Evolutionary conservation across 2,888 invertebrate species (phyloP).

Genomic region (Cryptocephalus primarius): DNA sequence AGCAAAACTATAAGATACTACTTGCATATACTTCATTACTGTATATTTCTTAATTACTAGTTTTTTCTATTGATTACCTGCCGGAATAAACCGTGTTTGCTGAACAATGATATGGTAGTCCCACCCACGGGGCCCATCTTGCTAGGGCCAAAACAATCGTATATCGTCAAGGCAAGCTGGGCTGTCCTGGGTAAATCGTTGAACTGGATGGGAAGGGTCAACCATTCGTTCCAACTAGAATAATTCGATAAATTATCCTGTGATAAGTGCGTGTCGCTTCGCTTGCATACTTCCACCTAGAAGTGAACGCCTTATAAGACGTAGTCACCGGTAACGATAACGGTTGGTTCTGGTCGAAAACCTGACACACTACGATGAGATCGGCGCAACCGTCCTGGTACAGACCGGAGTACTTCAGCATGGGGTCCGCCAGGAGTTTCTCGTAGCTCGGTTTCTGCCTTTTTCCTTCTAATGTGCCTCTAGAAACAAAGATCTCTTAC

Average conservation of each 20-base stretch:
- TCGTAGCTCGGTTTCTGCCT: constrained; percentile 79
- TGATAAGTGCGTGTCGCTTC: background rate
- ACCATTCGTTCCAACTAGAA: constrained; percentile 95
- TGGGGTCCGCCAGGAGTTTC: constrained; percentile 74
- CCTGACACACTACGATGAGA: constrained; percentile 77
- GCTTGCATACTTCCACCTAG: constrained; percentile 71
- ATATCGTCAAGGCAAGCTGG: constrained; percentile 76
- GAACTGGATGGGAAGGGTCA: constrained; percentile 79
- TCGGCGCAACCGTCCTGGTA: constrained; percentile 80
- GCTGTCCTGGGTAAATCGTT: constrained; percentile 85
- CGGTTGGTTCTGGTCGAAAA: constrained; percentile 69
- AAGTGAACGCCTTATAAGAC: constrained; percentile 84
- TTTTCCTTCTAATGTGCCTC: constrained; percentile 89
- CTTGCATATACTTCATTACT: too few species aligned
- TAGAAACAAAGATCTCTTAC: constrained; percentile 31
- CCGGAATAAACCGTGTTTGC: constrained; percentile 85
- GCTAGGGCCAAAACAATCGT: constrained; percentile 83
- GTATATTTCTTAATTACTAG: too few species aligned
- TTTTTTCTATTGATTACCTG: constrained; percentile 42
- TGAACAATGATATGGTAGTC: constrained; percentile 86
- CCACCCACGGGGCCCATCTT: constrained; percentile 81
- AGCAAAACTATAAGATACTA: too few species aligned
- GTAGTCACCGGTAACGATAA: constrained; percentile 80
- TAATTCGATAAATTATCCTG: background rate
- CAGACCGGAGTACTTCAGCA: constrained; percentile 82